These are phyloP conservation scores for Meleagris gallopavo DNA, from an alignment of 2,113 vertebrate genomes.

Conservation along the genomic window DNA sequence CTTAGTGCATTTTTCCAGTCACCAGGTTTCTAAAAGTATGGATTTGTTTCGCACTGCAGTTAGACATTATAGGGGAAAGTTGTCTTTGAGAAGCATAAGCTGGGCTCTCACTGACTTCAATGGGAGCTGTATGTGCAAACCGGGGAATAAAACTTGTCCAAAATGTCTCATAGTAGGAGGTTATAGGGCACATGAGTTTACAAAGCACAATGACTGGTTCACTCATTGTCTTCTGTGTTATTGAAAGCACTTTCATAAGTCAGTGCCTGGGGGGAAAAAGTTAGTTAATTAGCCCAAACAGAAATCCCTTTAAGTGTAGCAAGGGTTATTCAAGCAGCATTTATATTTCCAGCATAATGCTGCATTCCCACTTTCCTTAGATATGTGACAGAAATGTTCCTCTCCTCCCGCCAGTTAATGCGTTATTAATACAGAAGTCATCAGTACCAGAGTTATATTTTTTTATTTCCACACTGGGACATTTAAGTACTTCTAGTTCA, in stretches of 20 bases:
- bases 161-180: neutral
- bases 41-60: neutral
- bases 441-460: slow-evolving; percentile 20
- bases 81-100: neutral
- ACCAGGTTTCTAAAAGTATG: neutral
- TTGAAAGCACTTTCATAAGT: slow-evolving; percentile 42
- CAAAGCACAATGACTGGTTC: slow-evolving; percentile 13
- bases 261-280: slow-evolving; percentile 38
- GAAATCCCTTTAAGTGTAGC: slow-evolving; percentile 24
- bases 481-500: neutral
- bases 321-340: slow-evolving; percentile 28
- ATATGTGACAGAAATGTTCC: slow-evolving; percentile 58
- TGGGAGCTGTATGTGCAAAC: rapidly evolving
- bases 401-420: slow-evolving; percentile 34
- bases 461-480: slow-evolving; percentile 30
- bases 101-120: neutral
- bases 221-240: slow-evolving; percentile 41
- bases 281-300: slow-evolving; percentile 40
- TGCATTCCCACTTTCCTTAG: slow-evolving; percentile 41
- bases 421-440: neutral
- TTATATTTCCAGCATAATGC: slow-evolving; percentile 38
- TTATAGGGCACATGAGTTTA: neutral
- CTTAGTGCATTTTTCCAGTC: slow-evolving; percentile 23
- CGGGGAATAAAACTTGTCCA: neutral
- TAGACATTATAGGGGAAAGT: slow-evolving; percentile 2